Evolutionary conservation across 1,140 invertebrate genomes (phyloP).

Genomic region (Drosophila pruinosa): DNA sequence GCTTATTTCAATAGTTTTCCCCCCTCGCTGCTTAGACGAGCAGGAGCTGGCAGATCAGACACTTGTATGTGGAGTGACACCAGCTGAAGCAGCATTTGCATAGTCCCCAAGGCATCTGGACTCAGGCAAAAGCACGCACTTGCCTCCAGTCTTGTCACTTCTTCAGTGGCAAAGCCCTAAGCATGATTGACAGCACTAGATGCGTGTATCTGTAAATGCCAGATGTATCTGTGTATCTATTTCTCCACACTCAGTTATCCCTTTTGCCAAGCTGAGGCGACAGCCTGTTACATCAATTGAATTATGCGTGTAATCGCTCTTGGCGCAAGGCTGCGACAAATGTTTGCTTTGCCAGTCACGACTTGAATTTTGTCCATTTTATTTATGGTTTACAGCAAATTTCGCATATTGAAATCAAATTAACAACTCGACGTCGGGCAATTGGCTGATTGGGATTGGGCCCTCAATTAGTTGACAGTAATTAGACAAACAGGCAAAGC

Average conservation of each 20-base stretch:
- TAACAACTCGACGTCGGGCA: conserved; percentile 17
- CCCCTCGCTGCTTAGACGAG: background rate
- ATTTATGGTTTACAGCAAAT: conserved; percentile 41
- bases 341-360: background rate
- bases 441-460: background rate
- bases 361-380: background rate
- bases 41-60: background rate
- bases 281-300: conserved; percentile 73
- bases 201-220: conserved; percentile 10
- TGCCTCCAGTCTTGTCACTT: conserved; percentile 12
- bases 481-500: conserved; percentile 56
- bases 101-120: conserved; percentile 28
- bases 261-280: conserved; percentile 8
- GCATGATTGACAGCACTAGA: conserved; percentile 66
- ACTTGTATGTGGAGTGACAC: background rate
- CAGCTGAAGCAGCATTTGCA: conserved; percentile 61
- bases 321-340: conserved; percentile 42
- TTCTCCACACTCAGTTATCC: conserved; percentile 26
- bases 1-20: conserved; percentile 54
- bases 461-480: conserved; percentile 63
- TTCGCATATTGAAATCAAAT: conserved; percentile 60
- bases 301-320: conserved; percentile 78
- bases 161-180: conserved; percentile 41
- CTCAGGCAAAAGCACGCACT: conserved; percentile 11
- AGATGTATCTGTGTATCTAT: background rate